Percentiles rank a stretch among this genome's conserved stretches.
phyloP scores from a whole-genome alignment of 2,113 vertebrate species.

The Melospiza melodia region DNA sequence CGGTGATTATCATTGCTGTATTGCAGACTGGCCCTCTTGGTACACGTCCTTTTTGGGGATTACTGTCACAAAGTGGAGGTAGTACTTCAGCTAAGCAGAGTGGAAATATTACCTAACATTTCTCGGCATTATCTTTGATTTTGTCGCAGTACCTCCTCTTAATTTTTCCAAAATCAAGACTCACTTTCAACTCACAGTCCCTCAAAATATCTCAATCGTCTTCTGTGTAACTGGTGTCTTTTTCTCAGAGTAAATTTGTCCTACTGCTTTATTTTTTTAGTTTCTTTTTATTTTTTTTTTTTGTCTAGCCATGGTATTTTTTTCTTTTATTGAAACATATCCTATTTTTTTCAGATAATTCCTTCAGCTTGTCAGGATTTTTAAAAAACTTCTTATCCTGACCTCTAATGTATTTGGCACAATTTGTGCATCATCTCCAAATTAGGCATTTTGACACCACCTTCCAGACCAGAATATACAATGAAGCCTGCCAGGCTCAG shows the following conservation, averaged over 20 bases:
- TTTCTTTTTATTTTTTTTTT: neutral
- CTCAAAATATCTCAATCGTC: fast-evolving
- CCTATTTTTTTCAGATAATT: neutral
- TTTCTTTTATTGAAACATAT: neutral
- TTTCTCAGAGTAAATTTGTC: neutral
- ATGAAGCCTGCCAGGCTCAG: neutral
- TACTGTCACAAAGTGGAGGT: neutral
- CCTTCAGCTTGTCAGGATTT: neutral
- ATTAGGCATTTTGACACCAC: neutral
- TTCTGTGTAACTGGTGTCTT: neutral
- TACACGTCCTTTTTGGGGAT: neutral
- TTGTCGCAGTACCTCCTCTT: neutral
- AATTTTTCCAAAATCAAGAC: neutral
- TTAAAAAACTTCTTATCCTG: neutral
- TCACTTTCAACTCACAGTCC: neutral
- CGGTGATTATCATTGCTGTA: neutral
- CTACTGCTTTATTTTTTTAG: neutral
- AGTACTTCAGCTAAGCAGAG: neutral
- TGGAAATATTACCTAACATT: neutral
- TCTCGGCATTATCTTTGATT: neutral
- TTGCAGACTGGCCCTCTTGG: neutral
- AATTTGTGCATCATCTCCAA: neutral
- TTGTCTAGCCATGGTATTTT: neutral
- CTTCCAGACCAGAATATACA: neutral
- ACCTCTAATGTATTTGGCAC: neutral